A percentile compares a stretch with the other conserved stretches of the same genome.
These are phyloP conservation scores for Mungos mungo DNA, from an alignment of 2,113 vertebrate genomes.

Conservation along the genomic window DNA sequence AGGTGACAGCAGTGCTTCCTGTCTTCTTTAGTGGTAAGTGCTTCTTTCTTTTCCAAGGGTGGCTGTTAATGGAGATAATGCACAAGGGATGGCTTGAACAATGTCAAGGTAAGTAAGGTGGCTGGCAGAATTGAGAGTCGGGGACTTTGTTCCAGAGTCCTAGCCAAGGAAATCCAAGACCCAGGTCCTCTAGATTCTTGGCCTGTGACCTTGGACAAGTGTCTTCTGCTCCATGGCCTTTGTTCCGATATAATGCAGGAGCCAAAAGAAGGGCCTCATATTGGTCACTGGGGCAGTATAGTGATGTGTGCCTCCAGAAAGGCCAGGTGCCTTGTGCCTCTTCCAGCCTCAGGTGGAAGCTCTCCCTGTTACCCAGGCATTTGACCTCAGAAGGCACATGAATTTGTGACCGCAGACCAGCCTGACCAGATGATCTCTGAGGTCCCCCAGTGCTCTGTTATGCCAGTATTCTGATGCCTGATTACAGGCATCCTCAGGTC, in stretches of 20 bases:
- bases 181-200: background rate
- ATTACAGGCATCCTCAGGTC: background rate
- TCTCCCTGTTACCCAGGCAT: background rate
- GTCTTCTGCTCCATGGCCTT: background rate
- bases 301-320: background rate
- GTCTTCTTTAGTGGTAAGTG: rapidly evolving
- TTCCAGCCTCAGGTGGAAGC: background rate
- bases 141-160: background rate
- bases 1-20: background rate
- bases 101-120: background rate
- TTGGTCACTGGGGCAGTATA: background rate
- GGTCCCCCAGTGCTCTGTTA: rapidly evolving
- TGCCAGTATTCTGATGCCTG: background rate
- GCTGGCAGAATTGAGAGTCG: background rate
- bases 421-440: background rate
- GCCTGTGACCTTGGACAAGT: background rate
- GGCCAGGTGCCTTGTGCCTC: background rate
- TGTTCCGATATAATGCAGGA: background rate
- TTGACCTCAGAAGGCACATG: background rate
- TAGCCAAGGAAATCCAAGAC: background rate
- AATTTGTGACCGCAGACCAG: background rate
- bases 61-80: background rate
- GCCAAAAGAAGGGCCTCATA: background rate
- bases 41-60: background rate
- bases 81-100: background rate